Conservation (phyloP, 2,113 vertebrate species). For the Alectura lathami region DNA sequence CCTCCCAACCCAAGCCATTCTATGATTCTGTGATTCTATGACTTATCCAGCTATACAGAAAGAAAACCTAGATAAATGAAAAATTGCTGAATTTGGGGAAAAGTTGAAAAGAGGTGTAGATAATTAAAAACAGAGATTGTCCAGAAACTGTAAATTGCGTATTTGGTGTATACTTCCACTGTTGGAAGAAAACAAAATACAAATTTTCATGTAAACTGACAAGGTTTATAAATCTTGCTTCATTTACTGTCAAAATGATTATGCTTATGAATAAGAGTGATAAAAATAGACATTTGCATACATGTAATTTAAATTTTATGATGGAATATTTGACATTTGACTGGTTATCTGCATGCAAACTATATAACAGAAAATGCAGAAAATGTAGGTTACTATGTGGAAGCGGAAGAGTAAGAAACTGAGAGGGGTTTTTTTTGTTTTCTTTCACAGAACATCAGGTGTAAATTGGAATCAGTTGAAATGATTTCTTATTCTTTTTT, state of each 20-base stretch:
- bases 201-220: not conserved
- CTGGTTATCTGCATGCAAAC: not conserved
- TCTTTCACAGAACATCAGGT: not conserved
- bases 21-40: no score
- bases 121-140: not conserved
- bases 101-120: slow-evolving; percentile 36
- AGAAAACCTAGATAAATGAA: slow-evolving; percentile 21
- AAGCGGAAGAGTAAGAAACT: not conserved
- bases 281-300: not conserved
- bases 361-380: not conserved
- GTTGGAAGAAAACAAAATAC: not conserved
- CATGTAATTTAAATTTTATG: not conserved
- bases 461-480: not conserved
- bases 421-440: fast-evolving
- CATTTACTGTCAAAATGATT: not conserved
- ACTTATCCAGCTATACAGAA: slow-evolving; percentile 33
- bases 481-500: not conserved
- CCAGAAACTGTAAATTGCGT: not conserved
- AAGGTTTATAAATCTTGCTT: not conserved
- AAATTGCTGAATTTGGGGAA: slow-evolving; percentile 41
- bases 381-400: not conserved
- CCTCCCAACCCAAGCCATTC: no score
- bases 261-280: not conserved
- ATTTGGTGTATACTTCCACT: not conserved
- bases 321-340: not conserved